Conservation (phyloP, 2,797 vertebrate species). For the Gila robusta region DNA sequence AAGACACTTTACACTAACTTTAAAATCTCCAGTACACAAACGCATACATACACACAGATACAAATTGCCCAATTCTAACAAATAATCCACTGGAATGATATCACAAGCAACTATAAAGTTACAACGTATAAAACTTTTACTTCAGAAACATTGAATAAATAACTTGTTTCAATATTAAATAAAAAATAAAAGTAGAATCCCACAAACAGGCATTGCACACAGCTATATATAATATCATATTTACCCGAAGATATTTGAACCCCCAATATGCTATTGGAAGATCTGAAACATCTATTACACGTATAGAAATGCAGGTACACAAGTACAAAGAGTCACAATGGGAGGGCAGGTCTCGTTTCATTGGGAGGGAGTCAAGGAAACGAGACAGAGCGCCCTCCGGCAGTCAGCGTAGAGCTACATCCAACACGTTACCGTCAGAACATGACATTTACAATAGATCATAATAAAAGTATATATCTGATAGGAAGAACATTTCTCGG, state of each 20-base stretch:
- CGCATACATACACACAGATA: slow-evolving; percentile 72
- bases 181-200: slow-evolving; percentile 69
- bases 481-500: slow-evolving; percentile 86
- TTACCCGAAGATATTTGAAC: slow-evolving; percentile 76
- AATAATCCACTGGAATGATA: slow-evolving; percentile 84
- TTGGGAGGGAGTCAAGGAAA: slow-evolving; percentile 87
- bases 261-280: slow-evolving; percentile 81
- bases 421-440: slow-evolving; percentile 89
- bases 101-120: slow-evolving; percentile 87
- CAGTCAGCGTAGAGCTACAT: slow-evolving; percentile 80
- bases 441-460: slow-evolving; percentile 87
- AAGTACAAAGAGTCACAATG: slow-evolving; percentile 78
- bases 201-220: slow-evolving; percentile 85
- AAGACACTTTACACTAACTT: slow-evolving; percentile 83
- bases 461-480: slow-evolving; percentile 84
- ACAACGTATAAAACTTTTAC: slow-evolving; percentile 87
- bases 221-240: slow-evolving; percentile 83
- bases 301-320: slow-evolving; percentile 83
- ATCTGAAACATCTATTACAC: slow-evolving; percentile 83
- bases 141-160: slow-evolving; percentile 79
- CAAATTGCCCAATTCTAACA: slow-evolving; percentile 81
- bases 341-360: slow-evolving; percentile 79
- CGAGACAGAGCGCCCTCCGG: slow-evolving; percentile 76
- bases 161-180: slow-evolving; percentile 73
- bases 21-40: slow-evolving; percentile 78